Conservation (phyloP, 2,113 vertebrate species). For the Trichechus manatus region DNA sequence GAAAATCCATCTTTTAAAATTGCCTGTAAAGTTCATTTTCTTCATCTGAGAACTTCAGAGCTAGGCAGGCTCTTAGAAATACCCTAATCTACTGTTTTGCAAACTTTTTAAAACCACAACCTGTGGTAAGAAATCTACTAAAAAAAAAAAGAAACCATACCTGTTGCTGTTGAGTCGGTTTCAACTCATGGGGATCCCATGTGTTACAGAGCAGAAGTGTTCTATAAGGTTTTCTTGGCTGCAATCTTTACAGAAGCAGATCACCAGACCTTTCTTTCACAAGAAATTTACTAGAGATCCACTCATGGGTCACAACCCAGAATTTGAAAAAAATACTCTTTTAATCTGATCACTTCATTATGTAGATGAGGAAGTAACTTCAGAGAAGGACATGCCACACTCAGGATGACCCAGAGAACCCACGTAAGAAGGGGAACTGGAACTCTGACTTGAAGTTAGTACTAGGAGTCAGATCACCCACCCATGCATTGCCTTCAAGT, state of each 20-base stretch:
- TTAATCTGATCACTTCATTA: neutral
- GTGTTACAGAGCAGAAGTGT: neutral
- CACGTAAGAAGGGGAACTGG: neutral
- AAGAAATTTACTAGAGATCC: neutral
- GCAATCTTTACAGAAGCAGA: neutral
- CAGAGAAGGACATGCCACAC: neutral
- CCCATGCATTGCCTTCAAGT: no score
- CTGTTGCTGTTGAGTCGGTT: neutral
- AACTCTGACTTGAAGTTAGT: neutral
- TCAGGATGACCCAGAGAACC: neutral
- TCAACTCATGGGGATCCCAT: neutral
- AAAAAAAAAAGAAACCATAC: neutral
- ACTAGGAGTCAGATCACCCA: neutral
- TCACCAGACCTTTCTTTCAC: neutral
- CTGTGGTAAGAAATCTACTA: neutral
- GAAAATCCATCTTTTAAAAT: neutral
- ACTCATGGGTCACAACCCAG: neutral
- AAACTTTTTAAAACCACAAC: constrained; percentile 7
- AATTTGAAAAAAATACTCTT: constrained; percentile 36
- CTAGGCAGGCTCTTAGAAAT: neutral
- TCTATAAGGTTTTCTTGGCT: neutral
- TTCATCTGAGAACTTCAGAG: constrained; percentile 36
- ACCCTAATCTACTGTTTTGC: neutral
- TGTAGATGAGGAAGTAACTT: neutral
- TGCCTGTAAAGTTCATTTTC: constrained; percentile 24